A percentile compares a stretch with the other conserved stretches of the same genome.
These are phyloP conservation scores for Heliconius hortense DNA, from an alignment of 2,888 invertebrate species.

Conservation along the genomic window DNA sequence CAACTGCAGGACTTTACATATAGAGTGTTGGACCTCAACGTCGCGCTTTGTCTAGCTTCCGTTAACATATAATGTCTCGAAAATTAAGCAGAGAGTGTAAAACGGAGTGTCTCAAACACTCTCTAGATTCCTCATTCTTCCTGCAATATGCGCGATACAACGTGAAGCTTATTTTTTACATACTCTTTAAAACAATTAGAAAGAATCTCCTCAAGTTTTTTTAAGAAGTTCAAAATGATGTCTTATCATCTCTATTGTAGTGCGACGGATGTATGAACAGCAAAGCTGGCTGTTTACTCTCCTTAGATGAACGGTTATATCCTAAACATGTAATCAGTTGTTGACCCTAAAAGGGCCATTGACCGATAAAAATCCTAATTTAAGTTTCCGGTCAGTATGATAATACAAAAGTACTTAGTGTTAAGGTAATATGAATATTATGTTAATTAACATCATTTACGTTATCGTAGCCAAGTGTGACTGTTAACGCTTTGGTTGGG, in stretches of 20 bases:
- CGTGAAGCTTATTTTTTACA: background rate
- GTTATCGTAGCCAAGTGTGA: background rate
- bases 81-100: no score
- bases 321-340: slow-evolving; percentile 39
- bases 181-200: background rate
- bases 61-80: no score
- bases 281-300: slow-evolving; percentile 35
- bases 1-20: no score
- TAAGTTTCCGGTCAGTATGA: slow-evolving; percentile 28
- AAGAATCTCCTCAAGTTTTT: background rate
- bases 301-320: slow-evolving; percentile 39
- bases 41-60: no score
- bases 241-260: slow-evolving; percentile 29
- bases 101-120: no score
- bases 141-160: background rate
- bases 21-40: no score
- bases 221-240: slow-evolving; percentile 15
- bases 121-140: no score
- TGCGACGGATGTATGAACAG: slow-evolving; percentile 37
- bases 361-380: slow-evolving; percentile 29
- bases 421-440: slow-evolving; percentile 3
- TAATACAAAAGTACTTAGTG: slow-evolving; percentile 8
- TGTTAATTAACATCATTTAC: background rate
- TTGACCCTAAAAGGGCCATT: slow-evolving; percentile 35
- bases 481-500: background rate